Percentiles rank a stretch among this genome's conserved stretches.
Evolutionary conservation across 2,797 vertebrate species (phyloP).

Genomic region (Gambelia wislizenii): DNA sequence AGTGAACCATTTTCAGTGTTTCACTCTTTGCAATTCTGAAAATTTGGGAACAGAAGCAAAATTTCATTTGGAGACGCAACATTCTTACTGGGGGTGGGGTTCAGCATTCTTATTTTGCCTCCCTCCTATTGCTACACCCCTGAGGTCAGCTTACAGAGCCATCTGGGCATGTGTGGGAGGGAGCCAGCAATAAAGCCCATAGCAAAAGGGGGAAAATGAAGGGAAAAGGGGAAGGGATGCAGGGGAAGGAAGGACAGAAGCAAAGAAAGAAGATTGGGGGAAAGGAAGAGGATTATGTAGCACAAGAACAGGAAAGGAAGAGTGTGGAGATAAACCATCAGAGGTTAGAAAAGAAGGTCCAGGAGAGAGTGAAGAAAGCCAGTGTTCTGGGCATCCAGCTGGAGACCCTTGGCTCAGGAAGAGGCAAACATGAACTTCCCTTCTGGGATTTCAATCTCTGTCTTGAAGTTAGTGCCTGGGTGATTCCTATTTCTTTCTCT

Average conservation of each 20-base stretch:
- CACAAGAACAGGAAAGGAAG: too few relatives aligned
- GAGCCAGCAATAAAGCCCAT: too few relatives aligned
- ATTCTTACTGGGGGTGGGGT: too few relatives aligned
- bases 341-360: background rate
- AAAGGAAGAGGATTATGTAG: background rate
- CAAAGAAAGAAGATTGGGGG: background rate
- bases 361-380: background rate
- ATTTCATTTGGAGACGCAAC: too few relatives aligned
- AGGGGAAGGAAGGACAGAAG: background rate
- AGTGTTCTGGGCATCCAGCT: background rate
- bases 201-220: background rate
- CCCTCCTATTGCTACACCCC: too few relatives aligned
- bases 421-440: background rate
- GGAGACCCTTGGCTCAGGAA: background rate
- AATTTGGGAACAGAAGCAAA: too few relatives aligned
- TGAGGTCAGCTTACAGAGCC: background rate
- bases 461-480: background rate
- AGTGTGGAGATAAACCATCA: too few relatives aligned
- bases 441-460: background rate
- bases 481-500: background rate
- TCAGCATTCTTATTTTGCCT: too few relatives aligned
- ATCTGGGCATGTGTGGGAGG: background rate
- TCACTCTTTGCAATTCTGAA: too few relatives aligned
- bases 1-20: too few relatives aligned
- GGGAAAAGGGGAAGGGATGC: background rate